Conservation (phyloP, 2,797 vertebrate genomes). For the Melanotaenia pygmaea region DNA sequence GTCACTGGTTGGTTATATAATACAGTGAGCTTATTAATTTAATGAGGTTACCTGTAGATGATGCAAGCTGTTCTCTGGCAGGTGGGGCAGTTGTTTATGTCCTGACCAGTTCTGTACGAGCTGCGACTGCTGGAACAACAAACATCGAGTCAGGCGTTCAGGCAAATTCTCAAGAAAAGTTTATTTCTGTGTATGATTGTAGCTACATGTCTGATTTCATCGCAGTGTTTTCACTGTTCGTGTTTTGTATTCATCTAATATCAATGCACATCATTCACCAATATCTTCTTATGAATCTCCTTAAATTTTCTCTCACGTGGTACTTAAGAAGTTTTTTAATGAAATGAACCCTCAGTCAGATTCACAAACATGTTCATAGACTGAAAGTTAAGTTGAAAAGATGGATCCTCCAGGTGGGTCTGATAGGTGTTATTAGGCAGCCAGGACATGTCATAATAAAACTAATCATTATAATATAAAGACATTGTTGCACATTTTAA, state of each 20-base stretch:
- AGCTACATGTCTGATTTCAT: background rate
- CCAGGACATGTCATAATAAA: too few species aligned
- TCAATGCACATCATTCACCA: background rate
- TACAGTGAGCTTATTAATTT: slow-evolving; percentile 43
- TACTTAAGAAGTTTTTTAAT: too few species aligned
- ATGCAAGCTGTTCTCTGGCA: slow-evolving; percentile 99
- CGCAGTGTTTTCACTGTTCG: background rate
- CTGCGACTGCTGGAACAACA: slow-evolving; percentile 88
- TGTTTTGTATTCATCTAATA: background rate
- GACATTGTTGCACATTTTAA: background rate
- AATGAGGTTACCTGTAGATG: slow-evolving; percentile 94
- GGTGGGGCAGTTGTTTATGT: slow-evolving; percentile 97
- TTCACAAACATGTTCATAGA: too few species aligned
- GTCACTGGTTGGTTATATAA: slow-evolving; percentile 38
- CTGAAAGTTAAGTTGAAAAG: too few species aligned
- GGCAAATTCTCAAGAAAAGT: slow-evolving; percentile 10
- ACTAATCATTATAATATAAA: background rate
- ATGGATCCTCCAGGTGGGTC: too few species aligned
- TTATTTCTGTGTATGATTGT: background rate
- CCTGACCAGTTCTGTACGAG: slow-evolving; percentile 97
- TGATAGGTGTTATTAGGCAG: too few species aligned
- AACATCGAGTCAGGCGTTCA: slow-evolving; percentile 21
- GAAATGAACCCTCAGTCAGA: too few species aligned
- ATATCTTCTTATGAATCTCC: too few species aligned
- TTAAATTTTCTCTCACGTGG: too few species aligned